These are phyloP conservation scores for Phyllotreta cruciferae DNA, from an alignment of 2,888 invertebrate genomes.

Conservation along the genomic window DNA sequence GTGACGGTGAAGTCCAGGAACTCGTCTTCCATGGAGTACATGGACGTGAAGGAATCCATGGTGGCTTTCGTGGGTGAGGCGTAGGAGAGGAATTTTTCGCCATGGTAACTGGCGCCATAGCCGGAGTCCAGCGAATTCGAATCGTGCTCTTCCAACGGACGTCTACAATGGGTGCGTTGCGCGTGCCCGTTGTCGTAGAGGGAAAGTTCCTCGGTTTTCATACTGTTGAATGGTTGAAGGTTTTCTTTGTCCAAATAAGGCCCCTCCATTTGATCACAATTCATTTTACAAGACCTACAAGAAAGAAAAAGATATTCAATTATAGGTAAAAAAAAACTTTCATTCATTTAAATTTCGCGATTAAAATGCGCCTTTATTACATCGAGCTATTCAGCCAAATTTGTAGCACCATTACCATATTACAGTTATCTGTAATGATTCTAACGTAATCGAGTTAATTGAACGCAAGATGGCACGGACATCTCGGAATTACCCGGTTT, in stretches of 20 bases:
- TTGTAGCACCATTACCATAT: no score
- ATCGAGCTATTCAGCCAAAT: no score
- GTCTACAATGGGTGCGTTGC: constrained; percentile 50
- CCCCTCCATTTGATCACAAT: constrained; percentile 36
- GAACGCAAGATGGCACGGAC: no score
- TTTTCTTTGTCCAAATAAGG: constrained; percentile 53
- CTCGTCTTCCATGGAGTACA: constrained; percentile 70
- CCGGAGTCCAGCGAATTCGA: constrained; percentile 68
- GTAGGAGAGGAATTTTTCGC: constrained; percentile 49
- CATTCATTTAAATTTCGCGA: no score
- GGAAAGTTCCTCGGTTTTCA: constrained; percentile 55
- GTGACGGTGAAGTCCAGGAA: constrained; percentile 70
- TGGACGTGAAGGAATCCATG: constrained; percentile 61
- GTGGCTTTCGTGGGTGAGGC: constrained; percentile 51
- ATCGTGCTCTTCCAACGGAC: constrained; percentile 64
- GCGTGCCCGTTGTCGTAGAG: constrained; percentile 53
- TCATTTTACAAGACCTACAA: constrained; percentile 36
- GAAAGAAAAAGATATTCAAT: constrained; percentile 19
- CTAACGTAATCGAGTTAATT: no score
- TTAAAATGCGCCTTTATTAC: no score
- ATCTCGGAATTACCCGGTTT: no score
- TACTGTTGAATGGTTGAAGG: constrained; percentile 48
- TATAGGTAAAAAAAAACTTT: no score
- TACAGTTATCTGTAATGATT: no score
- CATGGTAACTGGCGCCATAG: constrained; percentile 60